These are phyloP conservation scores for Charadrius vociferus DNA, from an alignment of 2,113 vertebrate species.

Conservation along the genomic window DNA sequence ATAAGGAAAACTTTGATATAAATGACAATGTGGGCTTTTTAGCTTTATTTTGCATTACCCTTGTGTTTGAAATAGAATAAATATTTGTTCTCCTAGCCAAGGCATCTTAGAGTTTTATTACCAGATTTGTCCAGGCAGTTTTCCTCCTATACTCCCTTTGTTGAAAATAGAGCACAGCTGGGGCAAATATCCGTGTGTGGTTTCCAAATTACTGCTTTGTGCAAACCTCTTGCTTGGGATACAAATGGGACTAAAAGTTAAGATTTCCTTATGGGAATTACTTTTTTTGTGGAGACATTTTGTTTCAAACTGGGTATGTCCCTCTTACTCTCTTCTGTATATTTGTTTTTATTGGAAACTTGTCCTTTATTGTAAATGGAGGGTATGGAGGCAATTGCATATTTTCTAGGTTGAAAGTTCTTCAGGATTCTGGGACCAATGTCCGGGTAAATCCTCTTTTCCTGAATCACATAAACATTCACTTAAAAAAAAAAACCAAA, in stretches of 20 bases:
- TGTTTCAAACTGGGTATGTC: background rate
- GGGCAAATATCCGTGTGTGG: background rate
- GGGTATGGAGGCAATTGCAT: background rate
- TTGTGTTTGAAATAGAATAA: conserved; percentile 20
- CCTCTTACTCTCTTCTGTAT: background rate
- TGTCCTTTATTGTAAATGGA: background rate
- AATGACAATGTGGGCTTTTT: conserved; percentile 57
- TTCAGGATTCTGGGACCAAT: background rate
- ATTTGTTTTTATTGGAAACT: background rate
- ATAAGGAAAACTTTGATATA: conserved; percentile 71
- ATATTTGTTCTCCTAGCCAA: conserved; percentile 35
- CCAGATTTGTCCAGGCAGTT: background rate
- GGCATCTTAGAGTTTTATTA: conserved; percentile 3
- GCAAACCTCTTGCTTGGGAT: background rate
- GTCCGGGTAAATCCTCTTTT: background rate
- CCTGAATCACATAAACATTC: background rate
- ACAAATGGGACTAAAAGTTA: background rate
- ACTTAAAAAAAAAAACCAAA: background rate
- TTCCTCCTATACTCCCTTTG: background rate
- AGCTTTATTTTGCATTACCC: conserved; percentile 58
- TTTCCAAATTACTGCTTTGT: background rate
- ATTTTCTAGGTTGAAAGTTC: background rate
- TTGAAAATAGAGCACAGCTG: background rate
- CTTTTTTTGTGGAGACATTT: background rate
- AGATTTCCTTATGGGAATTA: background rate